Conservation (phyloP, 2,888 invertebrate species). For the Netelia fuscicornis region DNA sequence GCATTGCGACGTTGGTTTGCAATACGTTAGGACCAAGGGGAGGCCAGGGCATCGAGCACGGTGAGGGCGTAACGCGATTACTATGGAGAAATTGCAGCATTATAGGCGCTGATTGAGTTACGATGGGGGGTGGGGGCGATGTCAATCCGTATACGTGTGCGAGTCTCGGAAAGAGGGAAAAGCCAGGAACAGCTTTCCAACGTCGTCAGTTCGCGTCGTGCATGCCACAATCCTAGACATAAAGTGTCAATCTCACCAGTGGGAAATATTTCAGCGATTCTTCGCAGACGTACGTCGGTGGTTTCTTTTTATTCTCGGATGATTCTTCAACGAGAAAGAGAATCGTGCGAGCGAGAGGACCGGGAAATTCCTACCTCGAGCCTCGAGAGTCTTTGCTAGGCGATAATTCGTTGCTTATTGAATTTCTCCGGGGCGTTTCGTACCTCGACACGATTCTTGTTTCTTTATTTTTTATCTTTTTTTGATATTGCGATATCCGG, state of each 20-base stretch:
- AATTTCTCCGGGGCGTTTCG: constrained; percentile 73
- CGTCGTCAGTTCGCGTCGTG: constrained; percentile 49
- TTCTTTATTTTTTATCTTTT: constrained; percentile 1
- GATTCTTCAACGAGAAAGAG: constrained; percentile 19
- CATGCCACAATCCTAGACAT: constrained; percentile 78
- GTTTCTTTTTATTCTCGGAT: constrained; percentile 17
- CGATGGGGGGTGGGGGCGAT: constrained; percentile 76
- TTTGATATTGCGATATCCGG: constrained; percentile 17
- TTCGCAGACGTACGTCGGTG: constrained; percentile 21
- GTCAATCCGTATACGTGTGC: constrained; percentile 64
- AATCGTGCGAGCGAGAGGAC: constrained; percentile 28
- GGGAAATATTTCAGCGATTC: constrained; percentile 50
- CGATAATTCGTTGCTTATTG: constrained; percentile 80
- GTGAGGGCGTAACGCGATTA: constrained; percentile 81
- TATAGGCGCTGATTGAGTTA: constrained; percentile 84
- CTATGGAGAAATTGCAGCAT: constrained; percentile 84
- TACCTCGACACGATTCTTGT: constrained; percentile 26
- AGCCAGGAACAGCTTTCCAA: constrained; percentile 17
- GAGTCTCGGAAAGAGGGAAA: constrained; percentile 25
- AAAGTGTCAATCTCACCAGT: constrained; percentile 82
- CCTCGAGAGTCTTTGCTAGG: constrained; percentile 76
- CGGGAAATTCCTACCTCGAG: constrained; percentile 61
- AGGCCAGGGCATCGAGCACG: constrained; percentile 61
- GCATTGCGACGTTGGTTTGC: not conserved
- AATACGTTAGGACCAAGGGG: constrained; percentile 49